phyloP scores from a whole-genome alignment of 92 coral and sea anemone species.

The Parazoanthus swiftii region DNA sequence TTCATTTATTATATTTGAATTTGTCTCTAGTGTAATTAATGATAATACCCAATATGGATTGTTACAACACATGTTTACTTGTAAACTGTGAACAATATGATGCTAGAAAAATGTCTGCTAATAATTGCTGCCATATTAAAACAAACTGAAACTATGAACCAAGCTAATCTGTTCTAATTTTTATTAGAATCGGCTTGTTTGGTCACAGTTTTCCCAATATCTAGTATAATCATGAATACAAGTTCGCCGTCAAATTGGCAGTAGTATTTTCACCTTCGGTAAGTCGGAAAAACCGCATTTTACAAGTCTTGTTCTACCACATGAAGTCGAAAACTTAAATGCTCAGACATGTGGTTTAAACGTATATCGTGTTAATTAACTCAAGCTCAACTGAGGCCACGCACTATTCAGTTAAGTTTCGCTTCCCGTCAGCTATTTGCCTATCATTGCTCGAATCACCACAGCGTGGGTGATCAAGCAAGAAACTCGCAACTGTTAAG shows the following conservation, averaged over 20 bases:
- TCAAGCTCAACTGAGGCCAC: background rate
- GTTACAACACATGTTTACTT: background rate
- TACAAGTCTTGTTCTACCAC: background rate
- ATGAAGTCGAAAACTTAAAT: background rate
- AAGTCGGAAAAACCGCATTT: background rate
- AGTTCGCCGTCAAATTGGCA: background rate
- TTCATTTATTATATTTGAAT: background rate
- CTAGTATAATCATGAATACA: background rate
- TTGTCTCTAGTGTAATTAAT: constrained; percentile 7
- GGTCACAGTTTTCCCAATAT: background rate
- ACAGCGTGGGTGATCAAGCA: background rate
- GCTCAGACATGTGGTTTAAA: background rate
- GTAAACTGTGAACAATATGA: background rate
- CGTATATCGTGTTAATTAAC: background rate
- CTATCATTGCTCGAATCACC: no score
- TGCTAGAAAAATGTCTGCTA: background rate
- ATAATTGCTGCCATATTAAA: background rate
- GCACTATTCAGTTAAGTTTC: no score
- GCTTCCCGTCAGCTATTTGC: no score
- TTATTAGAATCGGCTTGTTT: background rate
- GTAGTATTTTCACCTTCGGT: background rate
- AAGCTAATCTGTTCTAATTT: background rate
- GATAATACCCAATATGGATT: constrained; percentile 16
- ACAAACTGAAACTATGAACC: background rate
- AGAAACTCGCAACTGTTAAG: no score